Percentiles rank a stretch among this genome's conserved stretches.
phyloP scores from a whole-genome alignment of 2,113 vertebrate species.

The Gymnogyps californianus region DNA sequence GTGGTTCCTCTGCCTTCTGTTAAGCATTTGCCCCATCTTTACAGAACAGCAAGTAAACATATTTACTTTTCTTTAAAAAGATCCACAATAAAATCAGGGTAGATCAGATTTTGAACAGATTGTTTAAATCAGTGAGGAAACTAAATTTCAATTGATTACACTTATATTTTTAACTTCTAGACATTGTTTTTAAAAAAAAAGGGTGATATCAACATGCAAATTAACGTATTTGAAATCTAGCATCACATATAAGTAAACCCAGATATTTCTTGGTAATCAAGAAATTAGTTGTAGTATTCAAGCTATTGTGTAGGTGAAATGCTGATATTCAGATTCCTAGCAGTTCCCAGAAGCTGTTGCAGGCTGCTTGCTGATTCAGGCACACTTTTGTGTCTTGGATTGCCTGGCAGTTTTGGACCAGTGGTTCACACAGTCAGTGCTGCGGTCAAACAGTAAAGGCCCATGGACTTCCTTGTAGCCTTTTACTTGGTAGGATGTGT shows the following conservation, averaged over 20 bases:
- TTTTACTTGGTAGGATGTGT: neutral
- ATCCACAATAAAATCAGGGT: neutral
- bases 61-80: neutral
- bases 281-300: neutral
- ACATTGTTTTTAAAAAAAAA: neutral
- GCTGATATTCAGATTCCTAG: neutral
- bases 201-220: neutral
- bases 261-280: neutral
- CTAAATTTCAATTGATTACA: neutral
- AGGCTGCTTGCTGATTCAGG: neutral
- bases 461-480: neutral
- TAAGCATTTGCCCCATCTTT: neutral
- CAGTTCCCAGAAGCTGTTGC: neutral
- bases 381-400: neutral
- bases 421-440: neutral
- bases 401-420: neutral
- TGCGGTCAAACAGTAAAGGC: neutral
- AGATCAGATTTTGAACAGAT: neutral
- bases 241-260: neutral
- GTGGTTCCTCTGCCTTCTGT: neutral
- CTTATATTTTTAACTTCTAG: neutral
- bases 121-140: neutral
- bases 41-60: neutral
- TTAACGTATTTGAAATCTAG: neutral
- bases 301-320: neutral